Percentiles rank a stretch among this genome's conserved stretches.
Evolutionary conservation across 2,113 vertebrate genomes (phyloP).

Genomic region (Sakesphorus luctuosus): DNA sequence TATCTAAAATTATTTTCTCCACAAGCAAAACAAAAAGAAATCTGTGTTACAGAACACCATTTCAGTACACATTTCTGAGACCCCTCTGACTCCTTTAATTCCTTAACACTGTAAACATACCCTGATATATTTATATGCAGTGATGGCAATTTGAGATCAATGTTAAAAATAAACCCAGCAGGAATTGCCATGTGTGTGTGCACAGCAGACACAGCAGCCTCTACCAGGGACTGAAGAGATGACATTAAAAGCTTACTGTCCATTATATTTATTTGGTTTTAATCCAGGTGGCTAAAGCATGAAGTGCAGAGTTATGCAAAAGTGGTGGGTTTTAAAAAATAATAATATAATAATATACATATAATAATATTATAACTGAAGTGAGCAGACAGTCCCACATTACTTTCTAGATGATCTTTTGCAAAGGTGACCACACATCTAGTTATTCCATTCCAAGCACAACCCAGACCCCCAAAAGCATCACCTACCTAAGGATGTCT

Average conservation of each 20-base stretch:
- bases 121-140: not conserved
- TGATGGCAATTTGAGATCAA: not conserved
- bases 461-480: not conserved
- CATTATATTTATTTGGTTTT: not conserved
- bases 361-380: not conserved
- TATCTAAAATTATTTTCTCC: not conserved
- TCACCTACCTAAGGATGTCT: not conserved
- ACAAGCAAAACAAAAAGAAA: not conserved
- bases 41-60: not conserved
- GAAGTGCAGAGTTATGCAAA: not conserved
- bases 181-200: not conserved
- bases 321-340: not conserved
- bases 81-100: not conserved
- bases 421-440: not conserved
- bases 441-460: not conserved
- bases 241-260: not conserved
- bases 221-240: not conserved
- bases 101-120: not conserved
- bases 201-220: not conserved
- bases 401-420: not conserved
- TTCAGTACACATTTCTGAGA: not conserved
- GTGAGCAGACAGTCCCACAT: accelerated
- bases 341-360: not conserved
- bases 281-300: not conserved
- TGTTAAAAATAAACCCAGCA: conserved; percentile 22